phyloP scores from a whole-genome alignment of 2,888 invertebrate species.

The Leptopterna dolabrata region DNA sequence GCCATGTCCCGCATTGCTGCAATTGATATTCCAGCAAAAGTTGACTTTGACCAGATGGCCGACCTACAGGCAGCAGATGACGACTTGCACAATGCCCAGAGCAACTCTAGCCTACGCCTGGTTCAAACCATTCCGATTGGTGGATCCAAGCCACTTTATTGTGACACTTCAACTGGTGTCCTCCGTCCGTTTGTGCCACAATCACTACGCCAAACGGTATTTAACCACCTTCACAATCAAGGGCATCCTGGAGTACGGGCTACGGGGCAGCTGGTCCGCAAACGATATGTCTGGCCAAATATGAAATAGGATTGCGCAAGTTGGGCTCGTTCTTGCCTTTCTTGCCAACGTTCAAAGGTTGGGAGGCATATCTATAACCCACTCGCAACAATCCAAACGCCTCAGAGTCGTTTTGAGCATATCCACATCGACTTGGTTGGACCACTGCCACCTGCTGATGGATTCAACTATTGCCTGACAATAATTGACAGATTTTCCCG shows the following conservation, averaged over 20 bases:
- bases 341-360: constrained; percentile 66
- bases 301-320: constrained; percentile 64
- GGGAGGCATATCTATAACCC: constrained; percentile 64
- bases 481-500: constrained; percentile 65
- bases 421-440: constrained; percentile 65
- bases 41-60: constrained; percentile 4
- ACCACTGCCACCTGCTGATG: constrained; percentile 47
- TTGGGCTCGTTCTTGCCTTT: constrained; percentile 65
- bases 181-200: constrained; percentile 55
- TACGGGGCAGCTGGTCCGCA: constrained; percentile 63
- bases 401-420: constrained; percentile 64
- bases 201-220: constrained; percentile 47
- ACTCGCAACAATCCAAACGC: constrained; percentile 61
- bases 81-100: background rate
- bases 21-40: background rate
- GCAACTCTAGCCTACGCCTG: background rate
- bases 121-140: background rate
- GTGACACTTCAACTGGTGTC: constrained; percentile 29
- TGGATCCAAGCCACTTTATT: background rate
- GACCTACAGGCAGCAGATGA: background rate
- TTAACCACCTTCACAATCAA: constrained; percentile 62
- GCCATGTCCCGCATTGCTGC: constrained; percentile 64
- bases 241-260: constrained; percentile 63
- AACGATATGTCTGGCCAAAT: constrained; percentile 66
- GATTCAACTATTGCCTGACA: constrained; percentile 65